phyloP scores from a whole-genome alignment of 35 echinoderm and acorn worm genomes.

The Diadema setosum region DNA sequence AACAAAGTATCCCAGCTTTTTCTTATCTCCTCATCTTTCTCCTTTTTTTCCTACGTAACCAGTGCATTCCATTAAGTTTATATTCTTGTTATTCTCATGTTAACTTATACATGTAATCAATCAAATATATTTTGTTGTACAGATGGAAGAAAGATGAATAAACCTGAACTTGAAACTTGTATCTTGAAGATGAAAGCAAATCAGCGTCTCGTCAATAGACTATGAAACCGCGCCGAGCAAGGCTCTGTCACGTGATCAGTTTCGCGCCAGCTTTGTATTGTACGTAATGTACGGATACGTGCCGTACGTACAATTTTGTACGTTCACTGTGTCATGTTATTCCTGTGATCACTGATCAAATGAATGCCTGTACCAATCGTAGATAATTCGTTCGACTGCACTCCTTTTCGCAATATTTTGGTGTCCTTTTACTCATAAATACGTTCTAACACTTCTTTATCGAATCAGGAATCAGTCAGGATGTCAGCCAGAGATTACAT shows the following conservation, averaged over 20 bases:
- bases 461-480: not conserved
- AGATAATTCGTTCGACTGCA: not conserved
- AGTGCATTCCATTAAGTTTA: too few species aligned
- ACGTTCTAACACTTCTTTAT: not conserved
- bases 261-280: conserved; percentile 66
- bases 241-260: conserved; percentile 38
- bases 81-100: too few species aligned
- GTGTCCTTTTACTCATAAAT: not conserved
- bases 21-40: too few species aligned
- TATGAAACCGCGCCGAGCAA: too few species aligned
- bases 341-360: not conserved
- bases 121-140: too few species aligned
- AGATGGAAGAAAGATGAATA: too few species aligned
- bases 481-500: conserved; percentile 84
- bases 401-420: not conserved
- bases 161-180: too few species aligned
- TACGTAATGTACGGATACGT: not conserved
- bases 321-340: not conserved
- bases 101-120: too few species aligned
- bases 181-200: too few species aligned
- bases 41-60: too few species aligned
- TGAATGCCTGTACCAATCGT: not conserved
- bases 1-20: too few species aligned
- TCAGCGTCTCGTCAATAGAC: too few species aligned
- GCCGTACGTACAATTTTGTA: not conserved